Conservation (phyloP, 2,797 vertebrate genomes). For the Amphiprion clarkii region DNA sequence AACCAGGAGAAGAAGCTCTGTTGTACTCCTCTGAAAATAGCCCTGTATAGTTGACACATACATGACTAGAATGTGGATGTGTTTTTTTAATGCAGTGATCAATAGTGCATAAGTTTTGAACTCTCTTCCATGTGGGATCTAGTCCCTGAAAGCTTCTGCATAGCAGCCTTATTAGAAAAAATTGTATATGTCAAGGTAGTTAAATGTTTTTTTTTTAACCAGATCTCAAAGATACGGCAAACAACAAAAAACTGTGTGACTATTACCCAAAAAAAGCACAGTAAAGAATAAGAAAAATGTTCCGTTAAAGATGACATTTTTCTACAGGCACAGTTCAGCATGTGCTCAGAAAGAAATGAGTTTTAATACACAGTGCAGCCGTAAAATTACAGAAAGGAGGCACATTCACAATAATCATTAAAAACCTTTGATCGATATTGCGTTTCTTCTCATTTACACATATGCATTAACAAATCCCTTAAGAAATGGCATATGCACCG, state of each 20-base stretch:
- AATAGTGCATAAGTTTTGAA: background rate
- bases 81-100: slow-evolving; percentile 16
- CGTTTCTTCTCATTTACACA: slow-evolving; percentile 7
- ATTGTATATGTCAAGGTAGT: background rate
- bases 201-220: background rate
- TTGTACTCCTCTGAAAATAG: slow-evolving; percentile 51
- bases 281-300: background rate
- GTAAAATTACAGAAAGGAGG: background rate
- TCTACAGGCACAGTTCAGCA: background rate
- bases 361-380: background rate
- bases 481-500: background rate
- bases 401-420: background rate
- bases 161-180: background rate
- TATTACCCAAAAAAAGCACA: background rate
- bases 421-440: background rate
- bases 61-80: slow-evolving; percentile 24
- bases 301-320: background rate
- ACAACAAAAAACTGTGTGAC: too few relatives aligned
- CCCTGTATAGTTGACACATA: slow-evolving; percentile 9
- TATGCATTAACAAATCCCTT: background rate
- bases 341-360: background rate
- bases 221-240: background rate
- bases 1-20: slow-evolving; percentile 33
- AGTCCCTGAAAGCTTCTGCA: slow-evolving; percentile 2
- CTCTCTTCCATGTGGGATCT: background rate